A percentile compares a stretch with the other conserved stretches of the same genome.
Evolutionary conservation across 2,888 invertebrate genomes (phyloP).

Genomic region (Xylocampa areola): DNA sequence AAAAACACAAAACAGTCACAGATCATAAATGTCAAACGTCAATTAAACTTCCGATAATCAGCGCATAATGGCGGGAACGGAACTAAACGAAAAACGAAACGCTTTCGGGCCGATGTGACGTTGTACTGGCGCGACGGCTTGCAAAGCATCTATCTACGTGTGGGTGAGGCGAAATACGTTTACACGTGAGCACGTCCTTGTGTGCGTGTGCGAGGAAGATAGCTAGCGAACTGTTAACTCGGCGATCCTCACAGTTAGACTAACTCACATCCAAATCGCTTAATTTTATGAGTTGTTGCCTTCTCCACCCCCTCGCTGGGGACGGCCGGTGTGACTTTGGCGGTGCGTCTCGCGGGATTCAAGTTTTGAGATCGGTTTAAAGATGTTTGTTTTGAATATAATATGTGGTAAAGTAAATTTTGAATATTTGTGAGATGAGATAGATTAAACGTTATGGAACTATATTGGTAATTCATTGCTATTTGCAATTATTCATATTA

Average conservation of each 20-base stretch:
- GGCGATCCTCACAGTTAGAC: conserved; percentile 89
- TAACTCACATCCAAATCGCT: conserved; percentile 90
- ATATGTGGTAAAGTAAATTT: conserved; percentile 6
- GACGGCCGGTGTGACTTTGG: conserved; percentile 74
- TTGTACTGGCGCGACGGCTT: conserved; percentile 59
- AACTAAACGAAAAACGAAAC: conserved; percentile 53
- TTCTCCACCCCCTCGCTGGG: conserved; percentile 87
- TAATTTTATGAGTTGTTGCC: conserved; percentile 91
- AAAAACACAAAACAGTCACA: conserved; percentile 57
- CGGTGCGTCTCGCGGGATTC: conserved; percentile 55
- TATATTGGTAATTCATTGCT: background rate
- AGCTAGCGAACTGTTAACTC: conserved; percentile 84
- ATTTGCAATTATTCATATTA: background rate
- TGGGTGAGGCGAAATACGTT: conserved; percentile 53
- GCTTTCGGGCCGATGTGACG: conserved; percentile 55
- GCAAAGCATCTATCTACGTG: conserved; percentile 44
- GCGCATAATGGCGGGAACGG: conserved; percentile 61
- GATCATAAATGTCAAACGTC: conserved; percentile 62
- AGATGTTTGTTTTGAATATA: conserved; percentile 28
- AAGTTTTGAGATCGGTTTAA: conserved; percentile 25
- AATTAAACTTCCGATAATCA: conserved; percentile 61
- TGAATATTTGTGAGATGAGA: background rate
- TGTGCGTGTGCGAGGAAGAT: conserved; percentile 78
- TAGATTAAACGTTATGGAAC: background rate
- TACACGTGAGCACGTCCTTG: conserved; percentile 51